Evolutionary conservation across 1,140 invertebrate species (phyloP), one percentile per base, ranked within the genome.

Genomic region (Zaprionus inermis): DNA sequence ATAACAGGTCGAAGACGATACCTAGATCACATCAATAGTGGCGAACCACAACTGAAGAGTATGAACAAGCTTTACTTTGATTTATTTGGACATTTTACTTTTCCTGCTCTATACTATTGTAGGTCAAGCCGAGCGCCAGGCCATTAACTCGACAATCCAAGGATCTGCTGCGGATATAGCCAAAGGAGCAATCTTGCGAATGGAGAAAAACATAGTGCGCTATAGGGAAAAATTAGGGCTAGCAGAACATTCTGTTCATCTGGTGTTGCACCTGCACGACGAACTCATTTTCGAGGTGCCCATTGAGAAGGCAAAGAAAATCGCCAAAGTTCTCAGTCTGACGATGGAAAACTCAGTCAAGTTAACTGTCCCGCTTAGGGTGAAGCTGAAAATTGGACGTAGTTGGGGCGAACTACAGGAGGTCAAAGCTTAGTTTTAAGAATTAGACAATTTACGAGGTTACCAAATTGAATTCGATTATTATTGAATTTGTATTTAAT

Each of bases 161-260:
- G 98, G 98, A 0, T 98, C 98, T 1, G 98, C 98, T 0, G 97
- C 98, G 6, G 98, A 99, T 93, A 95, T 99, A 32, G 96, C 97
- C 0, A 99, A 99, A 92, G 95, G 93, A 32, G 97, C 98, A 0
- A 98, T 99, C 95, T 94, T 97, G 30, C 93, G 94, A 52, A 96
- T 99, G 80, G 95, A 97, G 81, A 93, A 57, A 93, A 93, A 81
- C 91, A 95, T 60, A 67, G 74, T 16, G 52, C 91, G 69, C 14
- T 80, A 75, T 65, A 67, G 73, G 24, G 79, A 66, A 66, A 92
- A 74, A 36, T 90, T 80, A 63, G 92, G 82, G 22, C 93, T 92
- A 38, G 78, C 73, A 11, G 66, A 55, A 70, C 71, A 72, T 5
- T 52, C 72, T 54, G 92, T 81, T 74, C 91, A 90, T 70, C 93